These are phyloP conservation scores for Pithys albifrons DNA, from an alignment of 2,113 vertebrate genomes.

Conservation along the genomic window DNA sequence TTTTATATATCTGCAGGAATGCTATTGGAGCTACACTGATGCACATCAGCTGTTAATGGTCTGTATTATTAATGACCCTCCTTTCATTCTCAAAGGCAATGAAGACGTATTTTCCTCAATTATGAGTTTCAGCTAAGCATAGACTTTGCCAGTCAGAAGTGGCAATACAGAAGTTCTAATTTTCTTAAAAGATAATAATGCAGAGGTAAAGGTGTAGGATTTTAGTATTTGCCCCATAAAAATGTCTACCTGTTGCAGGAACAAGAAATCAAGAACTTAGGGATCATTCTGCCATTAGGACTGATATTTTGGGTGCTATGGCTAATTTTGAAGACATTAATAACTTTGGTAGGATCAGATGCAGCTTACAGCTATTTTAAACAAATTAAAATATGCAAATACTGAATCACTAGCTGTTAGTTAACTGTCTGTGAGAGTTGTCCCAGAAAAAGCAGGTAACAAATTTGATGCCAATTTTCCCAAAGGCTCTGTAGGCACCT, in stretches of 20 bases:
- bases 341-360: background rate
- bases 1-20: background rate
- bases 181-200: background rate
- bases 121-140: rapidly evolving
- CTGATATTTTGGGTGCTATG: background rate
- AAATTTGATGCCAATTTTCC: background rate
- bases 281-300: background rate
- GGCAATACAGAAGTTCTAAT: background rate
- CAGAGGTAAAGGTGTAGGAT: background rate
- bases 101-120: background rate
- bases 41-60: background rate
- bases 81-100: background rate
- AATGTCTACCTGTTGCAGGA: background rate
- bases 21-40: background rate
- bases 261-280: background rate
- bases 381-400: background rate
- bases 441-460: background rate
- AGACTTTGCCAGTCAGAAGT: background rate
- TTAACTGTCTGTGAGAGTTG: background rate
- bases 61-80: background rate
- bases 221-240: background rate
- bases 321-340: background rate
- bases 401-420: background rate
- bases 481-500: background rate
- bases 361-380: background rate